These are phyloP conservation scores for Phasianus colchicus DNA, from an alignment of 2,113 vertebrate species.

Conservation along the genomic window DNA sequence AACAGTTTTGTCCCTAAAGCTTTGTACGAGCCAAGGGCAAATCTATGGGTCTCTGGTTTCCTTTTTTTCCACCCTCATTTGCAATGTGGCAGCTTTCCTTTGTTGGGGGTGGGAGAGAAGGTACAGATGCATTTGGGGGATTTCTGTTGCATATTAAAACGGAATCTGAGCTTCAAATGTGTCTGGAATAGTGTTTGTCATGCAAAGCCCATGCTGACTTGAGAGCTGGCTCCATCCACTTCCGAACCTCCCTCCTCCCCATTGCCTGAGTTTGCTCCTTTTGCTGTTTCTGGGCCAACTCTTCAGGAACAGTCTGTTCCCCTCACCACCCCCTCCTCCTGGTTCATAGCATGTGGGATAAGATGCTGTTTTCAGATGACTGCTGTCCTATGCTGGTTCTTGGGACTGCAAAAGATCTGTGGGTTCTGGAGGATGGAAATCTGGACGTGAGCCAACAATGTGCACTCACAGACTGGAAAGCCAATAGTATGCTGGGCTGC, in stretches of 20 bases:
- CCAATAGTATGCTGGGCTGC: too few species aligned
- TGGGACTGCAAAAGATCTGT: too few species aligned
- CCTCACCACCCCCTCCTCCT: background rate
- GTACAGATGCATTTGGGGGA: background rate
- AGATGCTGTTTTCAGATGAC: background rate
- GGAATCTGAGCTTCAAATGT: background rate
- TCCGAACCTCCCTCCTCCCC: background rate
- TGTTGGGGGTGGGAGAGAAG: background rate
- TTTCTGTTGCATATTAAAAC: background rate
- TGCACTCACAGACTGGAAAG: too few species aligned
- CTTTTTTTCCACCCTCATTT: background rate
- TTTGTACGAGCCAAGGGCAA: background rate
- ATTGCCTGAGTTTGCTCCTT: background rate
- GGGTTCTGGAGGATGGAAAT: background rate
- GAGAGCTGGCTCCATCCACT: background rate
- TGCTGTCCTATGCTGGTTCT: background rate
- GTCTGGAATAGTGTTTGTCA: background rate
- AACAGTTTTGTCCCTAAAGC: background rate
- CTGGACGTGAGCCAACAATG: too few species aligned
- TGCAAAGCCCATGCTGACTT: background rate
- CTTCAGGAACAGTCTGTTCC: background rate
- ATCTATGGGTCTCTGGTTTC: background rate
- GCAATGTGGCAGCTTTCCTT: background rate
- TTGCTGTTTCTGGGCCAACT: background rate
- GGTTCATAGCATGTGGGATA: background rate